Base-by-base conservation (phyloP, 2,888 invertebrate species). In the Meteorus cinctellus region DNA sequence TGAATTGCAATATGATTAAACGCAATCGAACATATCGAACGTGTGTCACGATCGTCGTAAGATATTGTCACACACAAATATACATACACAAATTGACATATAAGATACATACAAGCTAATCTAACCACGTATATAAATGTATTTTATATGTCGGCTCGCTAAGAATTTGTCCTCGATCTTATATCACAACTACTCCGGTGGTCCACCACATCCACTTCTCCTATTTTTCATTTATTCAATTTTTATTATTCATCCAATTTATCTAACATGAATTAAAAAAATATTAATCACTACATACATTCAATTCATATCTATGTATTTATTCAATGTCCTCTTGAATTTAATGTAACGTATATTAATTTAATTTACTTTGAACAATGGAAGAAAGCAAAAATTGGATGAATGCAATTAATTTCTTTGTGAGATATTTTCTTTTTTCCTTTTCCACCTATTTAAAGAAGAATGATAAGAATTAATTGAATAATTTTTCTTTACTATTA, bases 1-100 rank as follows among this genome's bases (percentile, higher is more conserved):
- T 80, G 81, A 77, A 76, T 81, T 80, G 79, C 78, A 78, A 77
- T 75, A 76, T 78, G 82, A 79, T 81, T 81, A 81, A 48, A 60
- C 62, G 62, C 62, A 62, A 62, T 77, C 84, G 78, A 81, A 80
- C 79, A 72, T 79, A 75, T 67, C 75, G 68, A 65, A 51, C 68
- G n/a, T 29, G 45, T 31, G 60, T 74, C 41, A 55, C 55, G 72
- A 68, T 65, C 27, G 62, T 34, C 34, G 48, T n/a, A 48, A 31
- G 31, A 76, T 55, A 60, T 67, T 65, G 55, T 55, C 66, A 36
- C 65, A n/a, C 41, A 41, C n/a, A 55, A 2, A 55, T 19, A 24
- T 55, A 55, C 51, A 60, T 60, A 60, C 14, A 62, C 29, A 4
- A 29, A 55, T 55, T 55, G 55, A 55, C 55, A 55, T 10, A 55